A percentile compares a stretch with the other conserved stretches of the same genome.
phyloP scores from a whole-genome alignment of 2,888 invertebrate species.

The Pasiphila rectangulata region DNA sequence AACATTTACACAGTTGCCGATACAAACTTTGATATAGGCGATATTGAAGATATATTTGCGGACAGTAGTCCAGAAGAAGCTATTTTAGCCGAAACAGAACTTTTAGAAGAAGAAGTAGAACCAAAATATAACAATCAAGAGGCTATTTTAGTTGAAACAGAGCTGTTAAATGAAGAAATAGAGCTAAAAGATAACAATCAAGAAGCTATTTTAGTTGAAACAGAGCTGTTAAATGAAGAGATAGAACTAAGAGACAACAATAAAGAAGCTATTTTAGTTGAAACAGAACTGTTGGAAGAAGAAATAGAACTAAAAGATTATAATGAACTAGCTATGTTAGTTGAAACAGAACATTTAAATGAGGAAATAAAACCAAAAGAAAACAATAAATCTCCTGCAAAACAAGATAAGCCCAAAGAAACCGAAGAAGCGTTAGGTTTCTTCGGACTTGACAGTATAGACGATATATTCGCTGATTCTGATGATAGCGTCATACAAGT shows the following conservation, averaged over 20 bases:
- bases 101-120: not conserved
- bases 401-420: conserved; percentile 21
- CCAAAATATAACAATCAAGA: not conserved
- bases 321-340: not conserved
- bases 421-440: conserved; percentile 52
- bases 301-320: not conserved
- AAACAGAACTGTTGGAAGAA: not conserved
- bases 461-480: conserved; percentile 71
- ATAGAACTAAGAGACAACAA: no score
- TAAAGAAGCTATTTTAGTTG: not conserved
- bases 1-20: conserved; percentile 31
- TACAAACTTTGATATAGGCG: conserved; percentile 66
- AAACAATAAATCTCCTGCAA: no score
- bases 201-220: not conserved
- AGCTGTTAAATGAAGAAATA: not conserved
- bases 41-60: conserved; percentile 70
- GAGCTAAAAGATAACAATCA: no score
- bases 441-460: conserved; percentile 71
- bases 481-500: conserved; percentile 44
- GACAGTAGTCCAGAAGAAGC: conserved; percentile 37
- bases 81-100: conserved; percentile 1
- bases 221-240: not conserved
- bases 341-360: not conserved
- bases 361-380: not conserved
- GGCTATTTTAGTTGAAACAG: not conserved